Conservation (phyloP, 2,113 vertebrate genomes). For the Sialia sialis region DNA sequence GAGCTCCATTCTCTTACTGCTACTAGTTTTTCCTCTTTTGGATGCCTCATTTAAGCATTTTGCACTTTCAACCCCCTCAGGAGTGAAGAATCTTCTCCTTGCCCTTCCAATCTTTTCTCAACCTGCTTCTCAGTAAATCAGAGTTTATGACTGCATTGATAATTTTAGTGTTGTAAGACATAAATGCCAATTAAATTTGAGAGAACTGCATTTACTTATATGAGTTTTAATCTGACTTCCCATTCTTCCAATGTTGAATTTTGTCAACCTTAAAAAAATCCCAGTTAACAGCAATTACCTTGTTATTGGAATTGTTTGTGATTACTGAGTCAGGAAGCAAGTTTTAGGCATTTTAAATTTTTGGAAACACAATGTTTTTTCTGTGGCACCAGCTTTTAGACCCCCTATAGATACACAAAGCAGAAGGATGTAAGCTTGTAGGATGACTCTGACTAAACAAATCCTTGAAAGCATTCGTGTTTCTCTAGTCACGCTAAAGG, state of each 20-base stretch:
- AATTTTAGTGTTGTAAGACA: background rate
- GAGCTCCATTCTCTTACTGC: background rate
- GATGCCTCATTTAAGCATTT: background rate
- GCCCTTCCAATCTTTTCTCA: background rate
- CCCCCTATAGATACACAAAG: background rate
- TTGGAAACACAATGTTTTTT: background rate
- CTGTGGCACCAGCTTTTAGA: background rate
- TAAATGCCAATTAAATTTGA: background rate
- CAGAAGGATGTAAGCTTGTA: background rate
- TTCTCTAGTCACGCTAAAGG: accelerated
- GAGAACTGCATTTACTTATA: background rate
- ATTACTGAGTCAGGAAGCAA: background rate
- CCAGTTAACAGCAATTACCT: background rate
- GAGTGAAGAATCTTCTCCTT: background rate
- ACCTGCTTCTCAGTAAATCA: background rate
- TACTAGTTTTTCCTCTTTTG: background rate
- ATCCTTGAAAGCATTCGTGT: background rate
- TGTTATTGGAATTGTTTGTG: background rate
- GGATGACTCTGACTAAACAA: background rate
- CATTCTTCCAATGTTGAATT: background rate
- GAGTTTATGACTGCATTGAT: background rate
- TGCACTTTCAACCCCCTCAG: background rate
- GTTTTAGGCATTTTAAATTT: background rate
- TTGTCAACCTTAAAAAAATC: background rate
- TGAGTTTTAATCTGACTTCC: background rate